Evolutionary conservation across 1,140 invertebrate genomes (phyloP), one percentile per base, ranked within the genome.

Genomic region (Campoletis sonorensis): DNA sequence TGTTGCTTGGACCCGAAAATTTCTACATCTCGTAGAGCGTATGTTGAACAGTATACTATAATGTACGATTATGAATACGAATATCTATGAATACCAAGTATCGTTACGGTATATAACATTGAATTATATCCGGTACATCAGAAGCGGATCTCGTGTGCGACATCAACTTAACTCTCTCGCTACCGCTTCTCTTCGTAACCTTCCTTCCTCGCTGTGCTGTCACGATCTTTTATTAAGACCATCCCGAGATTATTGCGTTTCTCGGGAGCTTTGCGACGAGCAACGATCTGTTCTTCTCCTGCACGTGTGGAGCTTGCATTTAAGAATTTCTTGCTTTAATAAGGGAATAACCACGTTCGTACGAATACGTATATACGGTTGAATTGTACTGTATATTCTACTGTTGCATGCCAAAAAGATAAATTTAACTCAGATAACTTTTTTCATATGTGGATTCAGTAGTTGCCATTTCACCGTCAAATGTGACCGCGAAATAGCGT

Each of bases 211-310:
- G 1, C n/a, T 51, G 23, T 23, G n/a, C 7, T 16, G 18, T 21
- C 18, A 33, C 70, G 70, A 2, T 33, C 30, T 33, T 72, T 72
- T 72, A 72, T 72, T 72, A 72, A 72, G 70, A 72, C 33, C 70
- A 16, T 45, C 37, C 18, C 70, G 4, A 26, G 37, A 18, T 45
- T 73, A 73, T 73, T 49, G 40, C 23, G n/a, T 40, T 49, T 21
- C 30, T 40, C 40, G 40, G 1, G 8, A 45, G 8, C 40, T 37
- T 10, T n/a, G n/a, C 40, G 8, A 45, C 13, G 40, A 45, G 40
- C 40, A 45, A 45, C 40, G 40, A 45, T 45, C 8, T 13, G 40
- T 45, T 45, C 40, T 4, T 11, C 40, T 45, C 11, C 13, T 45
- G 54, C 21, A 58, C 13, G 54, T 58, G 54, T 23, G 18, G 15